These are phyloP conservation scores for Montipora cactus DNA, from an alignment of 64 coral and sea anemone genomes.

Conservation along the genomic window DNA sequence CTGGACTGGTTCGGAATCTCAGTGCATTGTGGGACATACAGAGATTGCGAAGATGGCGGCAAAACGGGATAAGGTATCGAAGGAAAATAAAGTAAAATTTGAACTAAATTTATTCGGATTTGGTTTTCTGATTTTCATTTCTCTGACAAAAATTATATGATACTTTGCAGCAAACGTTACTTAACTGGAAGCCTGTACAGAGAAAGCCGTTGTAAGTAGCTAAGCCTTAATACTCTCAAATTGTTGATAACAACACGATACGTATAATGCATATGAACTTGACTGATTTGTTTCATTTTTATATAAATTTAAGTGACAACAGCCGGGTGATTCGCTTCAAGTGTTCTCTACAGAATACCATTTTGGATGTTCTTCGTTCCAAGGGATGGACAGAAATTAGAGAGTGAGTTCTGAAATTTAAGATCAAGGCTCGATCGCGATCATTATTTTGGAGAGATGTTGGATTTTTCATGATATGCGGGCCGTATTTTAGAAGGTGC, in stretches of 20 bases:
- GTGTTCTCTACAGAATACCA: constrained; percentile 93
- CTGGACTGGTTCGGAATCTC: not conserved
- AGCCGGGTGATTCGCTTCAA: constrained; percentile 93
- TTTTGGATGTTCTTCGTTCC: constrained; percentile 89
- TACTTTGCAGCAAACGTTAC: constrained; percentile 59
- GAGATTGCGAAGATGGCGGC: constrained; percentile 9
- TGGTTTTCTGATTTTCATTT: not conserved
- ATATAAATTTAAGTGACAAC: constrained; percentile 78
- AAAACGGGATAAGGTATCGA: constrained; percentile 20
- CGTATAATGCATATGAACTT: not conserved
- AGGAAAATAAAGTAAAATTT: not conserved
- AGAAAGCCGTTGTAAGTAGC: constrained; percentile 91
- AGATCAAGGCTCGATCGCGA: too few relatives aligned
- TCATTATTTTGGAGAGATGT: not conserved
- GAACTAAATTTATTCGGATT: not conserved
- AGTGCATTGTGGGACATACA: constrained; percentile 17
- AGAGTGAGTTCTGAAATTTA: constrained; percentile 72
- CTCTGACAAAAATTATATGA: not conserved
- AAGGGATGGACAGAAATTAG: constrained; percentile 93
- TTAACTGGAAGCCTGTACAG: constrained; percentile 87
- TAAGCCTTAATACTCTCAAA: not conserved
- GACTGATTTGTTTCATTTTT: not conserved
- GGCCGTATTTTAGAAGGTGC: too few relatives aligned
- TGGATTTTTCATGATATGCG: not conserved
- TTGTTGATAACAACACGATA: too few relatives aligned